These are phyloP conservation scores for Dexiosoma caninum DNA, from an alignment of 2,888 invertebrate genomes.

Conservation along the genomic window DNA sequence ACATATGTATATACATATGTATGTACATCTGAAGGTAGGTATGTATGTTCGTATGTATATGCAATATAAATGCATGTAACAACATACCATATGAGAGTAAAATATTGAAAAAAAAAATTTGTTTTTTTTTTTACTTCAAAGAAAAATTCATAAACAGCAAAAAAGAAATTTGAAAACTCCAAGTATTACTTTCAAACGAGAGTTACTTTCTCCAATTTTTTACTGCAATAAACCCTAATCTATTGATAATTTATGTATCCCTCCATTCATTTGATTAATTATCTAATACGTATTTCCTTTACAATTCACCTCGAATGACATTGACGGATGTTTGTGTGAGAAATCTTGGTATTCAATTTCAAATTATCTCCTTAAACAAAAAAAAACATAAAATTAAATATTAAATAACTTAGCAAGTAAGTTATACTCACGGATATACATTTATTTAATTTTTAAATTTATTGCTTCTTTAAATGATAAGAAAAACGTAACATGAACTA, in stretches of 20 bases:
- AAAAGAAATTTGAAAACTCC: not conserved
- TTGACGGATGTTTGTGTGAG: slow-evolving; percentile 29
- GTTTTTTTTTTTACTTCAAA: not conserved
- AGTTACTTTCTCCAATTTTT: slow-evolving; percentile 15
- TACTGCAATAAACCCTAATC: not conserved
- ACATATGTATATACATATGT: too few species aligned
- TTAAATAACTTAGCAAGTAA: not conserved
- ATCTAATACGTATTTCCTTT: slow-evolving; percentile 26
- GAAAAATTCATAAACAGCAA: not conserved
- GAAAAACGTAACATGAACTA: not conserved
- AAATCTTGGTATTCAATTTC: slow-evolving; percentile 21
- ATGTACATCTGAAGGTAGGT: too few species aligned
- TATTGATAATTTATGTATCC: slow-evolving; percentile 1
- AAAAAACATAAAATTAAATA: too few species aligned
- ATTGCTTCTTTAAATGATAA: not conserved
- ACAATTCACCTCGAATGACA: slow-evolving; percentile 13
- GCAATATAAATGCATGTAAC: not conserved
- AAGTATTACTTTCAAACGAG: not conserved
- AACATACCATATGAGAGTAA: not conserved
- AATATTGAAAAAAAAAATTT: not conserved
- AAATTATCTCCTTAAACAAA: slow-evolving; percentile 5
- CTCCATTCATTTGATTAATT: slow-evolving; percentile 14
- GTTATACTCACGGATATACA: not conserved
- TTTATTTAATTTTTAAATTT: not conserved
- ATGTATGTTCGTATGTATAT: too few species aligned